Percentiles rank a stretch among this genome's conserved stretches.
These are phyloP conservation scores for Limenitis camilla DNA, from an alignment of 2,888 invertebrate genomes.

Conservation along the genomic window DNA sequence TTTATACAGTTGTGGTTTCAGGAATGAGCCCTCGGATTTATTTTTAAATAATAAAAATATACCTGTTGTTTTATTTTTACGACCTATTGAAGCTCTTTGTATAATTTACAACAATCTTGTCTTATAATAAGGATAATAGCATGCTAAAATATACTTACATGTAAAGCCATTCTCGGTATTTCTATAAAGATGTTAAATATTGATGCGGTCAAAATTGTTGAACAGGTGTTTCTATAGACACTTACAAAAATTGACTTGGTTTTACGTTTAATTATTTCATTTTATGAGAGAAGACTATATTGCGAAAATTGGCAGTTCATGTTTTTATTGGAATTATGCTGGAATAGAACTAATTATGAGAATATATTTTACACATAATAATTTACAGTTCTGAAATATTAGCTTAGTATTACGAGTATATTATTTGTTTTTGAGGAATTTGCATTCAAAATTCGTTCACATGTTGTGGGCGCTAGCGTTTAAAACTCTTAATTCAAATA, in stretches of 20 bases:
- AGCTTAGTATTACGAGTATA: background rate
- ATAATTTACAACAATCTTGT: conserved; percentile 6
- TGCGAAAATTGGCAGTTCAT: no score
- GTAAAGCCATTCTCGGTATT: background rate
- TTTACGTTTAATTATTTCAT: no score
- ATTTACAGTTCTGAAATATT: background rate
- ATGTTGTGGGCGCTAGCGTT: background rate
- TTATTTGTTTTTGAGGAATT: background rate
- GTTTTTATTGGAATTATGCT: no score
- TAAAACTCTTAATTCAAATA: background rate
- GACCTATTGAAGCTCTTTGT: conserved; percentile 13
- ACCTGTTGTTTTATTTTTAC: conserved; percentile 13
- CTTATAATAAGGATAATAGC: conserved; percentile 1
- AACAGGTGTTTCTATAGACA: no score
- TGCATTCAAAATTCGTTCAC: background rate
- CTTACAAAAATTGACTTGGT: no score
- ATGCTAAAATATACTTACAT: background rate
- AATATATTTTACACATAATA: no score
- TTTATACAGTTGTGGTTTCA: conserved; percentile 25
- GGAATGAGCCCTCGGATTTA: conserved; percentile 19
- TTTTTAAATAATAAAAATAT: conserved; percentile 22
- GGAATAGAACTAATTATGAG: no score
- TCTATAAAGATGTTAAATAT: no score
- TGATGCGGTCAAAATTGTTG: no score
- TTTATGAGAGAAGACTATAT: no score